Base-by-base conservation (phyloP, 2,888 invertebrate species). In the Yponomeuta sedellus region DNA sequence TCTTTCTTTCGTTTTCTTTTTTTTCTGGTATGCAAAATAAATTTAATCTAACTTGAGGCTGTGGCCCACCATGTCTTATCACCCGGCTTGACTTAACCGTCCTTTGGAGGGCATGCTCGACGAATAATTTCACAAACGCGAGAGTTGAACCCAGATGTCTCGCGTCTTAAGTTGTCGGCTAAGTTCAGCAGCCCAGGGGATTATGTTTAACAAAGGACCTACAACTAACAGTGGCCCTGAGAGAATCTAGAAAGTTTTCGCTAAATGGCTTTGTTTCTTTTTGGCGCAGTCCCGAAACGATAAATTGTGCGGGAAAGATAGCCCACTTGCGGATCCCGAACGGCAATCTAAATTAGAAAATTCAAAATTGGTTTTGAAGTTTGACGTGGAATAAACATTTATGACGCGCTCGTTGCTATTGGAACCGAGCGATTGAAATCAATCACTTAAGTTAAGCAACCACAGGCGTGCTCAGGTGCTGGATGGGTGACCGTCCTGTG, bases 121-220 rank as follows among this genome's bases (percentile, higher is more conserved):
- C 22, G n/a, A 3, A 58, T 58, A 58, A 58, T 58, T 58, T 58
- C 12, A 58, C 58, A 58, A 58, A 58, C 22, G 58, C 22, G 58
- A n/a, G 58, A 58, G 58, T 11, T 19, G 22, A 58, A 22, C 58
- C 22, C 20, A 58, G 58, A 58, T 58, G 58, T 58, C 20, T 58
- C 44, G 44, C 44, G 16, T 16, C 44, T 52, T 52, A 52, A 52
- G 44, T 52, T 52, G 12, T 52, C 44, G 44, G 44, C 44, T 52
- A 52, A 52, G 44, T 52, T 52, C 44, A 52, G 44, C 44, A 52
- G 44, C 44, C 44, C 44, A 16, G 44, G 44, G 44, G 44, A 52
- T 52, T 52, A 52, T 52, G 44, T 52, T 12, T 52, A 52, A 52
- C 44, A 52, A 52, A 52, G 44, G 12, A 52, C 44, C 44, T 52